Evolutionary conservation across 2,888 invertebrate genomes (phyloP), one percentile per base, ranked within the genome.

Genomic region (Drosophila sordidapex): DNA sequence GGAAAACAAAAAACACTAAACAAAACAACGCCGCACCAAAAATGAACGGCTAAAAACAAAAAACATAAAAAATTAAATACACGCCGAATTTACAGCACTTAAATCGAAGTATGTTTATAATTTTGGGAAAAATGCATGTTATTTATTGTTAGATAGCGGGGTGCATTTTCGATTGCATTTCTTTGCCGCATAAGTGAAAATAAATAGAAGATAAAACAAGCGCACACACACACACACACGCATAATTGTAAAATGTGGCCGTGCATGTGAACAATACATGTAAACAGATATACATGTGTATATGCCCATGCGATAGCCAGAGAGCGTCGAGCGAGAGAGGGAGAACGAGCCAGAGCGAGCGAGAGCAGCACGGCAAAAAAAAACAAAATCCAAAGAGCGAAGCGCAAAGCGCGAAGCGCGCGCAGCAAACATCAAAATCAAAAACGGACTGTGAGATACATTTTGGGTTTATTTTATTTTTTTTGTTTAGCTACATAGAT

Each of bases 111-210:
- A 83, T 82, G 79, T 82, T 87, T 65, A 69, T 82, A 64, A 64
- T 53, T 71, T 71, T 48, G 65, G 25, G 51, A 65, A 68, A 70
- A 73, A 79, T 82, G 70, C 79, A 76, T 82, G 62, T 58, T 67
- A 56, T 75, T 68, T 67, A 56, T 82, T 71, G 82, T 58, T 66
- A 65, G 48, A 38, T 27, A 53, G 33, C 56, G 36, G 74, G 74
- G 71, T 64, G 75, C 64, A 69, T 79, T 84, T 25, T 79, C 53
- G 65, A 65, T 51, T 82, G 82, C 79, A 88, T 69, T 83, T 83
- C 86, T 83, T 80, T 70, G 88, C 88, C 78, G 83, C 87, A 84
- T 82, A 86, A 83, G 89, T 89, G 89, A 84, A 84, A 89, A 87
- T 85, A 87, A 84, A 85, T 87, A 89, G 67, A 83, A 89, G 84